Evolutionary conservation across 2,113 vertebrate genomes (phyloP).

Genomic region (Cricetomys ansorgei): DNA sequence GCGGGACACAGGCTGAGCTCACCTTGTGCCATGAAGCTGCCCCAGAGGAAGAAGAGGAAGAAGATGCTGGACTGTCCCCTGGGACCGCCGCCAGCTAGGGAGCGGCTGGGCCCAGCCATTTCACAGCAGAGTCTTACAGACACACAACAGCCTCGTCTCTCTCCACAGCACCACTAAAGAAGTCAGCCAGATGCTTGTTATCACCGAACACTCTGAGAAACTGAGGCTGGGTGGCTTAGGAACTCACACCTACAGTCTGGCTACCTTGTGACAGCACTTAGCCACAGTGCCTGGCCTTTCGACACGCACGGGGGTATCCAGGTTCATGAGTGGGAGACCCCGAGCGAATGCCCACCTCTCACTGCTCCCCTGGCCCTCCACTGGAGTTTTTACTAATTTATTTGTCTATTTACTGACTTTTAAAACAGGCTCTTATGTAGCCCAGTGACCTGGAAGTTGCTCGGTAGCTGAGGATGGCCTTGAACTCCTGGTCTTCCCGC

Average conservation of each 20-base stretch:
- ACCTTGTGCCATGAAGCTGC: background rate
- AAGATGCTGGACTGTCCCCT: background rate
- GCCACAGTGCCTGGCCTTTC: accelerated
- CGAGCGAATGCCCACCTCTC: background rate
- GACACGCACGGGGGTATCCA: accelerated
- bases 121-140: background rate
- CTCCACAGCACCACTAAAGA: accelerated
- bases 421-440: background rate
- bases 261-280: background rate
- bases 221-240: background rate
- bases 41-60: background rate
- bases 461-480: background rate
- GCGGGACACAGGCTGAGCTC: background rate
- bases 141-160: background rate
- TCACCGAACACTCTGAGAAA: background rate
- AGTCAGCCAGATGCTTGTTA: accelerated
- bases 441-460: background rate
- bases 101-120: background rate
- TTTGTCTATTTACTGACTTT: background rate
- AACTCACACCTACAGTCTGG: accelerated
- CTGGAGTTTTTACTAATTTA: background rate
- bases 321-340: background rate
- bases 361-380: background rate
- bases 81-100: background rate
- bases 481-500: background rate